These are phyloP conservation scores for Antheraea mylitta DNA, from an alignment of 1,140 invertebrate genomes.

Conservation along the genomic window DNA sequence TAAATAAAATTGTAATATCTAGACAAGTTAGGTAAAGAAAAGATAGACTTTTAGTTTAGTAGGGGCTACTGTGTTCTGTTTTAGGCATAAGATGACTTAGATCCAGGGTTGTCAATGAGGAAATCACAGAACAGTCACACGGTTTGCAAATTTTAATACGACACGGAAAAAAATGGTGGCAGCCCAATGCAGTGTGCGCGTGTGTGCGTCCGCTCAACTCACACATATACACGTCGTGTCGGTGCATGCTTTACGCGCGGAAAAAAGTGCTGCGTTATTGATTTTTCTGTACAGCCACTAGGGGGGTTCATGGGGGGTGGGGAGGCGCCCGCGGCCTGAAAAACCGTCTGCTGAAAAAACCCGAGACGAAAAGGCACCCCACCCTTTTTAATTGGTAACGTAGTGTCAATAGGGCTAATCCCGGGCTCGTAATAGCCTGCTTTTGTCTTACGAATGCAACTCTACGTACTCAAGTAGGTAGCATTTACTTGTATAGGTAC, in stretches of 20 bases:
- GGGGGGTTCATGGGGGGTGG: conserved; percentile 38
- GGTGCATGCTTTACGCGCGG: conserved; percentile 76
- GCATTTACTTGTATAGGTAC: not conserved
- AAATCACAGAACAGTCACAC: conserved; percentile 17
- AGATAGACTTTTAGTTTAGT: not conserved
- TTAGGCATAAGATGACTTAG: too few relatives aligned
- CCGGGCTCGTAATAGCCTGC: conserved; percentile 67
- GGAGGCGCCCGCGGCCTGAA: conserved; percentile 67
- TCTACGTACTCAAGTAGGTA: conserved; percentile 50
- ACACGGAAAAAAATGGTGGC: conserved; percentile 56
- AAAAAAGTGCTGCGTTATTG: conserved; percentile 78
- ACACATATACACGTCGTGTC: conserved; percentile 46
- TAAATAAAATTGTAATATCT: not conserved
- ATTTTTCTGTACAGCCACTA: conserved; percentile 71
- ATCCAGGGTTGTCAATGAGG: conserved; percentile 34
- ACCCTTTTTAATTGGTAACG: conserved; percentile 77
- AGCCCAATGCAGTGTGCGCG: conserved; percentile 42
- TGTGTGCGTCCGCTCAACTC: conserved; percentile 53
- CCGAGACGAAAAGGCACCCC: conserved; percentile 77
- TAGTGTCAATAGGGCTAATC: conserved; percentile 78
- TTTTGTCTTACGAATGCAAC: conserved; percentile 74
- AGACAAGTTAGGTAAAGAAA: not conserved
- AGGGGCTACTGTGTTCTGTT: too few relatives aligned
- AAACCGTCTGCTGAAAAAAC: conserved; percentile 77
- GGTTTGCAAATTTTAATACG: conserved; percentile 56